Evolutionary conservation across 2,797 vertebrate genomes (phyloP).

Genomic region (Lepus oiostolus): DNA sequence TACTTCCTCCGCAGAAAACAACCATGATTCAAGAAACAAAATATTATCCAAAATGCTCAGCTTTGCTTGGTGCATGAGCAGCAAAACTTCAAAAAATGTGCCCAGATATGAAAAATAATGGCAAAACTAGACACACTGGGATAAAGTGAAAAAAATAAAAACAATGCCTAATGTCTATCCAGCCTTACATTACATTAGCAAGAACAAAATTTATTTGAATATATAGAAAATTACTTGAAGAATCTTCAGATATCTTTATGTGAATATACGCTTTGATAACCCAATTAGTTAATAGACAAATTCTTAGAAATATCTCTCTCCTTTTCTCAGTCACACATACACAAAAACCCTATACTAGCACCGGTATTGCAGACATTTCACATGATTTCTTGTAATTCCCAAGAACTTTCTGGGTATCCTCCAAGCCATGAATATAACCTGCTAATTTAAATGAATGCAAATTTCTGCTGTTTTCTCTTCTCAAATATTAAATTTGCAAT

Average conservation of each 20-base stretch:
- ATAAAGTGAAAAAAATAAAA: background rate
- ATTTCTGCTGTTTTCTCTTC: background rate
- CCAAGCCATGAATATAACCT: background rate
- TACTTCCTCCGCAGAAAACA: slow-evolving; percentile 78
- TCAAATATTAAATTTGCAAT: background rate
- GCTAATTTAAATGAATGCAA: background rate
- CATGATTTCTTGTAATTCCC: background rate
- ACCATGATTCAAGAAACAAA: slow-evolving; percentile 68
- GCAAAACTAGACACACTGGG: background rate
- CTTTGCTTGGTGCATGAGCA: background rate
- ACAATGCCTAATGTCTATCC: background rate
- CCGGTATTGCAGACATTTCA: background rate
- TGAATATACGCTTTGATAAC: background rate
- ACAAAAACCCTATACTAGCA: background rate
- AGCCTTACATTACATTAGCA: background rate
- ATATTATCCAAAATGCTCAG: slow-evolving; percentile 1
- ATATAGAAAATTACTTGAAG: background rate
- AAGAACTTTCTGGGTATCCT: background rate
- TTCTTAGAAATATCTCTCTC: background rate
- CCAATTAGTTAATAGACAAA: background rate
- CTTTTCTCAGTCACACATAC: background rate
- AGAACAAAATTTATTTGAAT: slow-evolving; percentile 31
- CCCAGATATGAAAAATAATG: background rate
- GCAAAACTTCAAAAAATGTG: background rate
- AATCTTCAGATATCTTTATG: background rate